These are phyloP conservation scores for Dallia pectoralis DNA, from an alignment of 2,797 vertebrate species.

Conservation along the genomic window DNA sequence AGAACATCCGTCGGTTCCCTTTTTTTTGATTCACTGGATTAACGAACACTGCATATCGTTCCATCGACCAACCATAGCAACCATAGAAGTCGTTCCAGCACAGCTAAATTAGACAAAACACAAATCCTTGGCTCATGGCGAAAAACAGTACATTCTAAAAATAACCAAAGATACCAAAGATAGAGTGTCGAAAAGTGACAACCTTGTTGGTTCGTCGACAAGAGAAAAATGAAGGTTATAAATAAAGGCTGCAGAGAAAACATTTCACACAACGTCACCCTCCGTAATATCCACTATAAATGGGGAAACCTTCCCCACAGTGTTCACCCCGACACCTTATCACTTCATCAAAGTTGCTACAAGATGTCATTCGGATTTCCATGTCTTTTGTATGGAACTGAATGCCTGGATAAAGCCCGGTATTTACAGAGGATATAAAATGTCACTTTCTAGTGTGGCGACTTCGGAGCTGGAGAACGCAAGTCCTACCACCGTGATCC, in stretches of 20 bases:
- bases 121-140: not conserved
- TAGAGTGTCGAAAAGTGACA: not conserved
- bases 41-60: not conserved
- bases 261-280: not conserved
- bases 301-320: not conserved
- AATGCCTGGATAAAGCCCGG: not conserved
- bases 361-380: not conserved
- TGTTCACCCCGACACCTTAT: not conserved
- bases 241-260: not conserved
- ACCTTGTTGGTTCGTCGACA: not conserved
- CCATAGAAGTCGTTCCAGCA: not conserved
- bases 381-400: not conserved
- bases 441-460: constrained; percentile 25
- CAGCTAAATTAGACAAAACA: not conserved
- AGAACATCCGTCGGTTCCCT: no score
- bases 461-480: constrained; percentile 18
- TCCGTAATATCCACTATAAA: not conserved
- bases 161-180: not conserved
- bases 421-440: constrained; percentile 8
- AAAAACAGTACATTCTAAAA: not conserved
- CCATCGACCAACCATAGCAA: not conserved
- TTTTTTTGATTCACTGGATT: not conserved
- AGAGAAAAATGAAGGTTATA: not conserved
- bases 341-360: not conserved
- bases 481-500: constrained; percentile 21